Conservation (phyloP, 2,113 vertebrate species). For the Cranoglanis bouderius region DNA sequence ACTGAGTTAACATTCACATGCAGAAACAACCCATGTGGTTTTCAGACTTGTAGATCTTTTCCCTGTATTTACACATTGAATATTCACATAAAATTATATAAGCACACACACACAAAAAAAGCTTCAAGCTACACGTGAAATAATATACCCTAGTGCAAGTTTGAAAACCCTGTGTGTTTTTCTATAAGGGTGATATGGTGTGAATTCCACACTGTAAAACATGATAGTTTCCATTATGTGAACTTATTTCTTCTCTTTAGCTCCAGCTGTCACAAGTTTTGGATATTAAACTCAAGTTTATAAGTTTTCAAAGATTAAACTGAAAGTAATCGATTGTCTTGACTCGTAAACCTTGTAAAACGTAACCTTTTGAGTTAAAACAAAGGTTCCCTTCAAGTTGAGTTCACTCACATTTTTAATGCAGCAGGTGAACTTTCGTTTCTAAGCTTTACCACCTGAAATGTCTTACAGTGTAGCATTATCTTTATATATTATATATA, state of each 20-base stretch:
- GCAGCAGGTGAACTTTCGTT: too few species aligned
- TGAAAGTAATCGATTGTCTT: too few species aligned
- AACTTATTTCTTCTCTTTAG: too few species aligned
- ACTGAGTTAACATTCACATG: neutral
- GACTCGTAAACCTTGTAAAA: too few species aligned
- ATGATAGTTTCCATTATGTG: too few species aligned
- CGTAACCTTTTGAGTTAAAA: too few species aligned
- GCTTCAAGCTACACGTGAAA: neutral
- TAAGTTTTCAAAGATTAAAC: too few species aligned
- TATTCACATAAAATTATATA: too few species aligned
- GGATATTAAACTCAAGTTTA: too few species aligned
- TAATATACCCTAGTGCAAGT: neutral
- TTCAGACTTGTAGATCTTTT: neutral
- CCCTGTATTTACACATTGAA: neutral
- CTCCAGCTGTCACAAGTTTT: too few species aligned
- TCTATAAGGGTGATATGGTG: neutral
- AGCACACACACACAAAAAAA: neutral
- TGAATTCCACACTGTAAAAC: neutral
- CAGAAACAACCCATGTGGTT: neutral
- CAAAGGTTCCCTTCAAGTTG: too few species aligned
- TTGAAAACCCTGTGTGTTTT: neutral
- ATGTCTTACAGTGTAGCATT: neutral
- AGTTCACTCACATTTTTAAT: too few species aligned
- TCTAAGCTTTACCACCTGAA: neutral
- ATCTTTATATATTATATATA: neutral